Base-by-base conservation (phyloP, 1,140 invertebrate species). In the Magallana ariakensis region DNA sequence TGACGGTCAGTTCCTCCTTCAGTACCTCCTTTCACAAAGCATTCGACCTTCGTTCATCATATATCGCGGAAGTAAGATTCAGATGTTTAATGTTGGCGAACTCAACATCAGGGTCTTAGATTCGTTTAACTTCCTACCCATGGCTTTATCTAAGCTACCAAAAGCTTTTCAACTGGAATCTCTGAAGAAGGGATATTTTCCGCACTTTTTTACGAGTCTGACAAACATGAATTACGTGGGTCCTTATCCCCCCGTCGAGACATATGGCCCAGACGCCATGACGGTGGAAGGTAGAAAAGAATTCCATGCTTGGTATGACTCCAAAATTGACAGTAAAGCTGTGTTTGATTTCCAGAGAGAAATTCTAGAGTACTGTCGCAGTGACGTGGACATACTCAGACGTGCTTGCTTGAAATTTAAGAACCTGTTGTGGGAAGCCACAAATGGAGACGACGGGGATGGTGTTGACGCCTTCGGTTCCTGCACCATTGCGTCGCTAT, bases 81-180 rank as follows among this genome's bases (percentile, higher is more conserved):
- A 80, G 87, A 33, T 80, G 26, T 19, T 87, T 11, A 56, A 84
- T 54, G 62, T 84, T 15, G n/a, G 22, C 19, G 54, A 57, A 53
- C 53, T 84, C 16, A 58, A 87, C 56, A 80, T 87, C 22, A 60
- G 83, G 66, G n/a, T 85, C 15, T 22, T 89, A 16, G 88, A 88
- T 86, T 85, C 86, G 15, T 70, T 88, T 11, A 88, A 88, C 70
- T 90, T 90, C 85, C 15, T 90, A 62, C 85, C 89, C 3, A 90
- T 88, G 87, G 53, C 82, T 53, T 60, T 90, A 16, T 22, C 66
- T 7, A 70, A 81, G 15, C 53, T 90, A 46, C 89, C 89, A n/a
- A 56, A 83, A 13, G 66, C 87, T 22, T 88, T 90, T 83, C 55
- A 56, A 33, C 33, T 90, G 13, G 54, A n/a, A 54, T 85, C 86